Conservation (phyloP, 2,888 invertebrate genomes). For the Lagria hirta region DNA sequence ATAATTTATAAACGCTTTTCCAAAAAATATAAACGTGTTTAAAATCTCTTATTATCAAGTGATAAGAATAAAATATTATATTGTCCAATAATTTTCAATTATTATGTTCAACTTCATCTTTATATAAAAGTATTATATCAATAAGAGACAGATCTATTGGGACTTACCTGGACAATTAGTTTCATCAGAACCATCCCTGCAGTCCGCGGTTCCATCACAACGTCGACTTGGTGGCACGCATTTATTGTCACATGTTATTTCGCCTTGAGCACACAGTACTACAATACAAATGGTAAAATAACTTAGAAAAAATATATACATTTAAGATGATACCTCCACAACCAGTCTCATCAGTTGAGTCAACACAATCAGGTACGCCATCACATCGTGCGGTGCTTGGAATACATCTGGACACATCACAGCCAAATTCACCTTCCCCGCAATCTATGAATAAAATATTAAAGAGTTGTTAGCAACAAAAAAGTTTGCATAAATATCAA, state of each 20-base stretch:
- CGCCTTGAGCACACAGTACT: too few relatives aligned
- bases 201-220: slow-evolving; percentile 62
- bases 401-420: slow-evolving; percentile 64
- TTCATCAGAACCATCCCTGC: slow-evolving; percentile 68
- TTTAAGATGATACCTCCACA: slow-evolving; percentile 55
- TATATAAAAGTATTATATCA: too few relatives aligned
- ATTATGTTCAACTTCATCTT: too few relatives aligned
- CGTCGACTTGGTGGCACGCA: slow-evolving; percentile 57
- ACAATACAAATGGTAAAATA: slow-evolving; percentile 34
- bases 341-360: slow-evolving; percentile 67
- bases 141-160: slow-evolving; percentile 5
- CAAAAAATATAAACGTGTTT: too few relatives aligned
- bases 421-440: slow-evolving; percentile 61
- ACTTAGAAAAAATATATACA: slow-evolving; percentile 3
- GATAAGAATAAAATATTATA: too few relatives aligned
- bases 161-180: slow-evolving; percentile 56
- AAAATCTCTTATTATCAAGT: too few relatives aligned
- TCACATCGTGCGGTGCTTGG: slow-evolving; percentile 61
- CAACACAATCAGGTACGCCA: slow-evolving; percentile 62
- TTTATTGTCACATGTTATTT: slow-evolving; percentile 62
- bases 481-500: too few relatives aligned
- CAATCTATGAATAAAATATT: slow-evolving; percentile 53
- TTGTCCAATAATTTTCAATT: too few relatives aligned
- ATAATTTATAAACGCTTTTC: too few relatives aligned
- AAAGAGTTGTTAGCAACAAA: not conserved